Evolutionary conservation across 2,888 invertebrate species (phyloP).

Genomic region (Hoplodrina blanda): DNA sequence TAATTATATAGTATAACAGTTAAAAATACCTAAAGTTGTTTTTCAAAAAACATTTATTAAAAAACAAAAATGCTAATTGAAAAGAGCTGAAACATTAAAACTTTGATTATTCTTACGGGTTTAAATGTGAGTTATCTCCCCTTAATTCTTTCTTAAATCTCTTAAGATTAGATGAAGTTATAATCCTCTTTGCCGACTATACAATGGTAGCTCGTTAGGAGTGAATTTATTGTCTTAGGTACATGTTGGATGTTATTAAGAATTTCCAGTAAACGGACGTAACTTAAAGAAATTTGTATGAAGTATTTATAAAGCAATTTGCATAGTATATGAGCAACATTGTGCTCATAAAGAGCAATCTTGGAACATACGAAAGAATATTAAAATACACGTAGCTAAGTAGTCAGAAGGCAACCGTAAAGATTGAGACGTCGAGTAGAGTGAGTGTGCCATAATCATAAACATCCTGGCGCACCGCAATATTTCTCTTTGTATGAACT

Average conservation of each 20-base stretch:
- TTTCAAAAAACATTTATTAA: conserved; percentile 21
- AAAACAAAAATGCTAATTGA: conserved; percentile 64
- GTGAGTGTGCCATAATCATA: conserved; percentile 87
- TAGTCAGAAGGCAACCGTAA: conserved; percentile 78
- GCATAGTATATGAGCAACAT: conserved; percentile 40
- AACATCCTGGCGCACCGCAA: conserved; percentile 86
- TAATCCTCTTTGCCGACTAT: conserved; percentile 69
- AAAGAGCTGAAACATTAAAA: conserved; percentile 67
- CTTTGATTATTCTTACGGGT: conserved; percentile 70
- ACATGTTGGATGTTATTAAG: conserved; percentile 45
- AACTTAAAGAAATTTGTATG: conserved; percentile 27
- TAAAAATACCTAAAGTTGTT: neutral
- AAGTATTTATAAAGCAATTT: conserved; percentile 42
- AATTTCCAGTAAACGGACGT: conserved; percentile 45
- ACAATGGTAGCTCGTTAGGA: conserved; percentile 69
- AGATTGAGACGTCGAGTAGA: conserved; percentile 83
- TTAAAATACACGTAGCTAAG: conserved; percentile 70
- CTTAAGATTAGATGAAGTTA: conserved; percentile 70
- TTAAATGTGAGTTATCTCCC: conserved; percentile 73
- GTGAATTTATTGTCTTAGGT: conserved; percentile 66
- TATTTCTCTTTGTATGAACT: conserved; percentile 88
- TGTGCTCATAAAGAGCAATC: conserved; percentile 50
- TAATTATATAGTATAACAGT: neutral
- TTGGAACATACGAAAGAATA: conserved; percentile 65
- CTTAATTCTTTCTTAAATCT: conserved; percentile 66